These are phyloP conservation scores for Chorisops tibialis DNA, from an alignment of 2,888 invertebrate genomes.

Conservation along the genomic window DNA sequence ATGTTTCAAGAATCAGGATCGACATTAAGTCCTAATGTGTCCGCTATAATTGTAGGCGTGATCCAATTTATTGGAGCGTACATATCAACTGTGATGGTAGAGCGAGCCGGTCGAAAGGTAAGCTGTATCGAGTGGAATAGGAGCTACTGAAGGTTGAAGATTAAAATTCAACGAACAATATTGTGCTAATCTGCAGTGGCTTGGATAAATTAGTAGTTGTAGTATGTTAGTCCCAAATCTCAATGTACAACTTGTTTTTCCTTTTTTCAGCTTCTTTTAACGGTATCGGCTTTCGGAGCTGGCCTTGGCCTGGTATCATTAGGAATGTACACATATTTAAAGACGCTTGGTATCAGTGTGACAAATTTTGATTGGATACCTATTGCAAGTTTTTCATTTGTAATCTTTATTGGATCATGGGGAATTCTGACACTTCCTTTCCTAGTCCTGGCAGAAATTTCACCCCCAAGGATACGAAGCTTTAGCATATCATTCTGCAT, in stretches of 20 bases:
- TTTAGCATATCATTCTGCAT: slow-evolving; percentile 40
- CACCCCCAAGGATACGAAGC: slow-evolving; percentile 45
- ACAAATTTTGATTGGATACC: slow-evolving; percentile 44
- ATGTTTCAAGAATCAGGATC: slow-evolving; percentile 48
- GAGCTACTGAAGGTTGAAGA: too few species aligned
- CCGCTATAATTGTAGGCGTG: slow-evolving; percentile 46
- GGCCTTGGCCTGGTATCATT: slow-evolving; percentile 43
- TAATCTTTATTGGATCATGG: slow-evolving; percentile 45
- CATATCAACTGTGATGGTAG: slow-evolving; percentile 45
- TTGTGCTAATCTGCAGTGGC: too few species aligned
- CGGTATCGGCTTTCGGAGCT: slow-evolving; percentile 44
- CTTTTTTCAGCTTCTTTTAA: slow-evolving; percentile 37
- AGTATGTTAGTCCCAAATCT: too few species aligned
- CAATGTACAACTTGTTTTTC: too few species aligned
- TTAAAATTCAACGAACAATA: too few species aligned
- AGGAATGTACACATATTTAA: slow-evolving; percentile 42
- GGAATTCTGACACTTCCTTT: slow-evolving; percentile 48
- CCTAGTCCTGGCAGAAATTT: slow-evolving; percentile 45
- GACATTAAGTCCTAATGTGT: slow-evolving; percentile 42
- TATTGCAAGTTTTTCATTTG: slow-evolving; percentile 46
- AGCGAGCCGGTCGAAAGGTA: slow-evolving; percentile 46
- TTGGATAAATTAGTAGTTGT: too few species aligned
- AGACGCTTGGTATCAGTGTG: slow-evolving; percentile 38
- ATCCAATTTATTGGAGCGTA: slow-evolving; percentile 49
- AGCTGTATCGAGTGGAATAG: neutral